A percentile compares a stretch with the other conserved stretches of the same genome.
Conservation (phyloP, 1,140 invertebrate genomes). For the Drosophila insularis region DNA sequence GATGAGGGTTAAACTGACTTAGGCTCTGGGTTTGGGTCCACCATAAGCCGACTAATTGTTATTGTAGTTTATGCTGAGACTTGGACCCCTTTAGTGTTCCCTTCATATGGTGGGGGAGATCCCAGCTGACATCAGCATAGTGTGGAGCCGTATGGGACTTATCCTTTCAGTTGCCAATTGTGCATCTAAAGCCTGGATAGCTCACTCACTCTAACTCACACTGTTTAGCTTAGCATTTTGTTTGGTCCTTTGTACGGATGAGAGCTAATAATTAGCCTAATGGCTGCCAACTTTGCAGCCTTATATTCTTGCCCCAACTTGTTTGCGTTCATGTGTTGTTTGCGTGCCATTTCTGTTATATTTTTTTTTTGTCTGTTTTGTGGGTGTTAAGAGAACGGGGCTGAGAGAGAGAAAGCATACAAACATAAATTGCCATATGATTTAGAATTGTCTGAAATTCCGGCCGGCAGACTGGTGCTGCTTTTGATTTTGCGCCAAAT, state of each 20-base stretch:
- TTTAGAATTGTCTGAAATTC: slow-evolving; percentile 35
- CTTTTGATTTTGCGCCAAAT: slow-evolving; percentile 74
- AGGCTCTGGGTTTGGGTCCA: not conserved
- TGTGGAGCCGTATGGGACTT: slow-evolving; percentile 32
- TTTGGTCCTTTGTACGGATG: slow-evolving; percentile 11
- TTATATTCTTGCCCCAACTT: slow-evolving; percentile 13
- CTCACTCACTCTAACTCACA: not conserved
- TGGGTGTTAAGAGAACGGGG: slow-evolving; percentile 10
- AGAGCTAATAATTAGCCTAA: slow-evolving; percentile 71
- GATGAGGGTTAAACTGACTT: slow-evolving; percentile 55
- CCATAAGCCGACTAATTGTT: slow-evolving; percentile 68
- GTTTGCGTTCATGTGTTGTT: slow-evolving; percentile 4
- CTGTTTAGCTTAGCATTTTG: slow-evolving; percentile 24
- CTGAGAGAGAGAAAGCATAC: slow-evolving; percentile 7
- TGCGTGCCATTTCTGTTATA: not conserved
- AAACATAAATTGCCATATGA: slow-evolving; percentile 65
- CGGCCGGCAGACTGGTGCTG: slow-evolving; percentile 19
- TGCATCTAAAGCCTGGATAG: slow-evolving; percentile 10
- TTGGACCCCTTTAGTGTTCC: slow-evolving; percentile 20
- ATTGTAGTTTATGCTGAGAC: slow-evolving; percentile 56
- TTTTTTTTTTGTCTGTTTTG: slow-evolving; percentile 9
- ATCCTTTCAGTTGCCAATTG: slow-evolving; percentile 51
- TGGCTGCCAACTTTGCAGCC: slow-evolving; percentile 58
- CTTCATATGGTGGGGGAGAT: slow-evolving; percentile 19
- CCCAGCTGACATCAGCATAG: slow-evolving; percentile 30